Evolutionary conservation across 2,113 vertebrate species (phyloP).

Genomic region (Australoheros scitulus): DNA sequence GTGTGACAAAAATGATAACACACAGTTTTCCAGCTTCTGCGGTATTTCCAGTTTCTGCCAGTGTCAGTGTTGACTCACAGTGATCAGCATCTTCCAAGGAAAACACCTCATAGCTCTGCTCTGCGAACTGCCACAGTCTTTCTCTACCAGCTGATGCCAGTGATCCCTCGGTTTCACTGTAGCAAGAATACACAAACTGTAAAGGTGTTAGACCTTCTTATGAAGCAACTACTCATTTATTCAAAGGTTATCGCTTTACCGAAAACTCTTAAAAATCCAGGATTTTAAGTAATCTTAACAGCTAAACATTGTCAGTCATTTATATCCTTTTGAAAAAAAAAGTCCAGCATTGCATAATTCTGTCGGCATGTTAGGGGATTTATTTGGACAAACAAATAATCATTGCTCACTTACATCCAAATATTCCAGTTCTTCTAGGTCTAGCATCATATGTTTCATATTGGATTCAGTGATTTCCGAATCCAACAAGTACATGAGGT

Average conservation of each 20-base stretch:
- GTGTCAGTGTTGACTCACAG: slow-evolving; percentile 41
- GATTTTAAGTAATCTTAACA: background rate
- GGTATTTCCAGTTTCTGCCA: slow-evolving; percentile 42
- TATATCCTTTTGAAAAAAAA: slow-evolving; percentile 33
- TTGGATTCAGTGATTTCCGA: background rate
- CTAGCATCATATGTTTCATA: background rate
- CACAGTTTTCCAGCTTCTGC: slow-evolving; percentile 31
- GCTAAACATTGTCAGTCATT: background rate
- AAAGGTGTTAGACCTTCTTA: background rate
- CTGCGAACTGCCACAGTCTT: slow-evolving; percentile 13
- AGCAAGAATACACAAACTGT: background rate
- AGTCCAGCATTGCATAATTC: slow-evolving; percentile 16
- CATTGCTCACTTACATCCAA: background rate
- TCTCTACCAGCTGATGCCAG: background rate
- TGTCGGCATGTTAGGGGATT: background rate
- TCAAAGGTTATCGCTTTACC: background rate
- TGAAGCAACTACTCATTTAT: background rate
- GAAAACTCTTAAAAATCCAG: background rate
- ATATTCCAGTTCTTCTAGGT: background rate
- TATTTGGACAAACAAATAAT: slow-evolving; percentile 6
- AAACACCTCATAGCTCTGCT: slow-evolving; percentile 28
- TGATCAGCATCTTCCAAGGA: slow-evolving; percentile 41
- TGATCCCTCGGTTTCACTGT: background rate
- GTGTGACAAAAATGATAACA: background rate
- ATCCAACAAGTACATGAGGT: background rate